phyloP scores from a whole-genome alignment of 2,113 vertebrate genomes.

The Dascyllus trimaculatus region DNA sequence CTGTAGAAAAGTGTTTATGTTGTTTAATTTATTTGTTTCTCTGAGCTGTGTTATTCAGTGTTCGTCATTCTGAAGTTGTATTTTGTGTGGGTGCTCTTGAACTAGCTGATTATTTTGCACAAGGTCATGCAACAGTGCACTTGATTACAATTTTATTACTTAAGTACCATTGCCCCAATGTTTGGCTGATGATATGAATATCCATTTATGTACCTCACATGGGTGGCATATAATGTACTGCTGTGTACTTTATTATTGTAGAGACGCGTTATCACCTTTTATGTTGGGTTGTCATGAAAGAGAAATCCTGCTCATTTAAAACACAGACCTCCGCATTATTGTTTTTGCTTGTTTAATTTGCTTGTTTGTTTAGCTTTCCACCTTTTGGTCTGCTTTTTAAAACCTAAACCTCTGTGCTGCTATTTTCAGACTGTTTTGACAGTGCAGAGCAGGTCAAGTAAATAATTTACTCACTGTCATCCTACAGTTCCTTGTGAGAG shows the following conservation, averaged over 20 bases:
- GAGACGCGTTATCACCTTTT: background rate
- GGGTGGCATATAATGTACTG: background rate
- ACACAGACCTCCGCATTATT: constrained; percentile 3
- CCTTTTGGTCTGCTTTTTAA: constrained; percentile 30
- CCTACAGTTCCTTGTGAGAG: constrained; percentile 29
- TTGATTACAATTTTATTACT: constrained; percentile 7
- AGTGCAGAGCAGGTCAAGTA: constrained; percentile 46
- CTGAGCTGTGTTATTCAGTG: constrained; percentile 12
- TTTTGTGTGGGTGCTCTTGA: constrained; percentile 9
- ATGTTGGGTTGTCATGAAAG: constrained; percentile 2
- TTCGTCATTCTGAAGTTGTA: background rate
- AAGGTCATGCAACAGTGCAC: background rate
- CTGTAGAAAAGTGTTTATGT: background rate
- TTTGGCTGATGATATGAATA: background rate
- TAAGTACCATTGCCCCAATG: background rate
- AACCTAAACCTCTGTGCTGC: constrained; percentile 37
- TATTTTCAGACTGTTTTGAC: constrained; percentile 58
- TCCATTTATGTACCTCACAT: background rate
- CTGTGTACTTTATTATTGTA: constrained; percentile 5
- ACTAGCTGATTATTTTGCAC: constrained; percentile 8
- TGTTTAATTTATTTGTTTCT: constrained; percentile 5
- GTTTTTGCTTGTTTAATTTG: background rate
- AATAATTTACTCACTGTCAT: constrained; percentile 63
- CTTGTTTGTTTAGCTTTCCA: background rate
- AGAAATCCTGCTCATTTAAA: constrained; percentile 12